These are phyloP conservation scores for Agrotis clavis DNA, from an alignment of 2,888 invertebrate genomes.

Conservation along the genomic window DNA sequence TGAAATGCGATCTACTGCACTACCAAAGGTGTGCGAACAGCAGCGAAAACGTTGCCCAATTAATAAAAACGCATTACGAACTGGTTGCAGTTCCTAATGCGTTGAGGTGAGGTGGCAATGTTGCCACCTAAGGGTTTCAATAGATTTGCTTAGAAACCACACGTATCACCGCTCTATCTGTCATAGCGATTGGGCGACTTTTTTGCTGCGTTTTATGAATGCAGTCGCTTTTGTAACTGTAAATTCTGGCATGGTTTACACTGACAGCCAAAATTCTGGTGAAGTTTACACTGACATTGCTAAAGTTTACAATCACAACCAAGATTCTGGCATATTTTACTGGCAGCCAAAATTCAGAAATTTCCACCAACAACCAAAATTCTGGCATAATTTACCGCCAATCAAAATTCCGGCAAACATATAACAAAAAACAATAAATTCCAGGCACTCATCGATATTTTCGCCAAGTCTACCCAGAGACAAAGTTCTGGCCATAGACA, in stretches of 20 bases:
- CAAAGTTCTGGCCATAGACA: slow-evolving; percentile 90
- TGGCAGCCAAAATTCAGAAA: not conserved
- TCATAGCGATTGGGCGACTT: not conserved
- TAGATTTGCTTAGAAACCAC: not conserved
- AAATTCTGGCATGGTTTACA: not conserved
- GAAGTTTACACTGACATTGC: not conserved
- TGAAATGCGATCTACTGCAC: not conserved
- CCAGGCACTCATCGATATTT: slow-evolving; percentile 91
- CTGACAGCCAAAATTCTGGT: not conserved
- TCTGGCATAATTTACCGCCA: not conserved
- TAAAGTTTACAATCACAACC: no score
- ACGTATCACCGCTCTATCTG: not conserved
- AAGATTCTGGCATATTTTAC: not conserved
- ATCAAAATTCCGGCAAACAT: not conserved
- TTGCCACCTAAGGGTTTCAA: not conserved
- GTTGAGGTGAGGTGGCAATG: not conserved
- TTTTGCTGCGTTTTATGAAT: not conserved
- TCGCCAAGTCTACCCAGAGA: slow-evolving; percentile 88
- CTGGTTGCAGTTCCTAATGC: no score
- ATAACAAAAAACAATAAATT: slow-evolving; percentile 9
- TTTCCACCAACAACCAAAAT: no score
- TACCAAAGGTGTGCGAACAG: not conserved
- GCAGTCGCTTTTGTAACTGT: not conserved
- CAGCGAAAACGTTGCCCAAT: not conserved
- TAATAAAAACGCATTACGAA: no score